Evolutionary conservation across 2,888 invertebrate genomes (phyloP), one percentile per base, ranked within the genome.

Genomic region (Timandra comae): DNA sequence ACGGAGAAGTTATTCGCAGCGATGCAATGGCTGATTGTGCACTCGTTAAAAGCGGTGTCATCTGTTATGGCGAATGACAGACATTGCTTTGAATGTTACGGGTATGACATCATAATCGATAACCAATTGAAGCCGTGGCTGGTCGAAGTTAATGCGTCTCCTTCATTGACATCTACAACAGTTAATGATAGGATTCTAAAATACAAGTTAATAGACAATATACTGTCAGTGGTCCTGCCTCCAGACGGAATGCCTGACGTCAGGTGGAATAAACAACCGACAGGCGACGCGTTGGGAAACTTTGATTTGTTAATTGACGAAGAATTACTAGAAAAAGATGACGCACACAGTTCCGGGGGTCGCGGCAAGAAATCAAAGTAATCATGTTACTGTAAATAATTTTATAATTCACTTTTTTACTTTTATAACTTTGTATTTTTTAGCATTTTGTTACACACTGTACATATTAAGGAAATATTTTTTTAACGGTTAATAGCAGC

Each of bases 41-140:
- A 98, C 73, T 97, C 97, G 0, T 72, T 98, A 40, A 95, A 96
- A 76, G 95, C 97, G 2, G 97, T 97, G 1, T 91, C 95, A 3
- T 95, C 96, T 1, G 93, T 96, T 7, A 96, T 98, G 89, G 94
- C 96, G 1, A 97, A 95, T 52, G 97, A 98, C 74, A 85, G 95
- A 30, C 96, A 96, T 69, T 96, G 96, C 62, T 96, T 94, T 63
- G 96, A 96, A 75, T 96, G 96, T 59, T 98, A 98, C 63, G 98
- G 98, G 23, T 98, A 96, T 66, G 98, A 98, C 63, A 97, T 98
- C 30, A 98, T 98, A 51, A 97, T 98, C 51, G 98, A 98, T 68
- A 94, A 96, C 63, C 92, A 93, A 58, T 76, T 98, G 16, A 98
- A 98, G 66, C 98, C 98, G 0, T 98, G 96, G 96, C 80, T 96